Conservation (phyloP, 2,888 invertebrate species). For the Xanthia icteritia region DNA sequence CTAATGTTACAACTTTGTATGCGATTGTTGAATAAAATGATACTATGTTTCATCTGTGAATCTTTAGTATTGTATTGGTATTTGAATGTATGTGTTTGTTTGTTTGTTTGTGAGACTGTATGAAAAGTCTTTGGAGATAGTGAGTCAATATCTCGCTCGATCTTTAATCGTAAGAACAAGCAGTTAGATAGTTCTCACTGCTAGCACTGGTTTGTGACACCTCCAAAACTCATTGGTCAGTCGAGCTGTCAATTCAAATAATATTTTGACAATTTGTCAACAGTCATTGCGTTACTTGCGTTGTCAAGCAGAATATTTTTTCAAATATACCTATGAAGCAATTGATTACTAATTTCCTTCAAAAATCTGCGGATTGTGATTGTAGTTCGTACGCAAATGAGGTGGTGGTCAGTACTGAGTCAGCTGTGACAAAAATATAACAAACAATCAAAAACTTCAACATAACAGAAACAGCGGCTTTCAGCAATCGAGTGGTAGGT, state of each 20-base stretch:
- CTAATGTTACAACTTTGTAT: conserved; percentile 60
- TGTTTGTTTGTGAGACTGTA: conserved; percentile 12
- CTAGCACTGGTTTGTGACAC: background rate
- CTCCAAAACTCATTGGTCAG: background rate
- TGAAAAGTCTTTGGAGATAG: background rate
- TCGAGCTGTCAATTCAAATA: background rate
- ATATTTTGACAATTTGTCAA: background rate
- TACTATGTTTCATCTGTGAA: conserved; percentile 47
- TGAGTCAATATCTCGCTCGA: no score
- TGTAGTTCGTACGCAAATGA: background rate
- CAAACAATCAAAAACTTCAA: background rate
- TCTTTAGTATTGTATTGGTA: conserved; percentile 25
- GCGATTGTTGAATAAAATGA: conserved; percentile 59
- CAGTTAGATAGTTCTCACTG: background rate
- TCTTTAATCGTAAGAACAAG: background rate
- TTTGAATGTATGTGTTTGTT: conserved; percentile 31
- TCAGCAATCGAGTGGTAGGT: no score
- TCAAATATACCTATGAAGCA: no score
- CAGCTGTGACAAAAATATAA: background rate
- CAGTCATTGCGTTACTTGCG: background rate
- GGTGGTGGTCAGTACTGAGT: background rate
- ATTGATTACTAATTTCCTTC: no score
- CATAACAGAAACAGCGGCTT: background rate
- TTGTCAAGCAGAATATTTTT: background rate
- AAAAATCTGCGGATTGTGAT: background rate